Base-by-base conservation (phyloP, 2,888 invertebrate genomes). In the Rapana venosa region DNA sequence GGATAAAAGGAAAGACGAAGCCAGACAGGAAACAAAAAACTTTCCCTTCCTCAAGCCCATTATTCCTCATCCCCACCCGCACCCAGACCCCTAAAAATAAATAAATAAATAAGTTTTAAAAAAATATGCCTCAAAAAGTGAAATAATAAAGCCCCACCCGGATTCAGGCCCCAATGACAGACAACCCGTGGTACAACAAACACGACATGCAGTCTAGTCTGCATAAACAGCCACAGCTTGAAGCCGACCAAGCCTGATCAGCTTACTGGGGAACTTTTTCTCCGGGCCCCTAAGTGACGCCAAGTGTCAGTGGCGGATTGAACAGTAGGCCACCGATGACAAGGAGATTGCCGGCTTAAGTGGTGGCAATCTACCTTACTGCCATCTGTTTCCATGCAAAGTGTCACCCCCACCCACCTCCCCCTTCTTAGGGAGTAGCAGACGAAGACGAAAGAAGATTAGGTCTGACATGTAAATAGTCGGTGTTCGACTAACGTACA, bases 231-330 rank as follows among this genome's bases (percentile, higher is more conserved):
- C 47, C 47, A 47, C 47, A 8, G 47, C 47, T 47, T 47, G 47
- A 47, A 47, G 47, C 47, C 2, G 47, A n/a, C 47, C 47, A 47
- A 8, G 2, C 70, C 77, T 32, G 77, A 77, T 77, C 32, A 32
- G 32, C 77, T 77, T 77, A 77, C 32, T 15, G 0, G 2, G 20
- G 32, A 1, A 20, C 20, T 61, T 1, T 58, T 22, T 22, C 61
- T 22, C 61, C 74, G 32, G 22, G 0, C 32, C 20, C 35, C 79
- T 1, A 32, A 22, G 36, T 36, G 47, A 81, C 81, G 81, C 81
- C 81, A 47, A 81, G 81, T 81, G 81, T 81, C 81, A 81, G 36
- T 4, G 13, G 22, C 26, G 81, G 81, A 81, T 81, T 81, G 36
- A 81, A 6, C 47, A 47, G 81, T 81, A 36, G 81, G 81, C 81